phyloP scores from a whole-genome alignment of 2,113 vertebrate species.

The Xenopus borealis region DNA sequence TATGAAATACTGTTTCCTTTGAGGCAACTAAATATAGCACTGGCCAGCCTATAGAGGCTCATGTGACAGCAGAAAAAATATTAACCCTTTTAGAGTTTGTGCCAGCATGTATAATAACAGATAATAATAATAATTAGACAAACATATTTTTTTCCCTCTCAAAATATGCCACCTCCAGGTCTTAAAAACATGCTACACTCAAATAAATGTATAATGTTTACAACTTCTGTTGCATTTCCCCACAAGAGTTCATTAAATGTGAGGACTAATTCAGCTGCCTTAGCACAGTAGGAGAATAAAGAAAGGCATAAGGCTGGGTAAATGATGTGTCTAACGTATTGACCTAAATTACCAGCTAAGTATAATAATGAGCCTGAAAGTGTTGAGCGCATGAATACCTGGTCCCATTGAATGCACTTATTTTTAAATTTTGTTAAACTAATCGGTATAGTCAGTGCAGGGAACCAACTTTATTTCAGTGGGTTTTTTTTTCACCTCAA shows the following conservation, averaged over 20 bases:
- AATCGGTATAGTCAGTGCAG: conserved; percentile 2
- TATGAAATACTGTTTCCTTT: too few relatives aligned
- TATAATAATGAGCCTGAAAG: conserved; percentile 36
- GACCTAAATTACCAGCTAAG: conserved; percentile 41
- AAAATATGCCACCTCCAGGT: too few relatives aligned
- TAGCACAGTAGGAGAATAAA: conserved; percentile 27
- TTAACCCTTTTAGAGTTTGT: too few relatives aligned
- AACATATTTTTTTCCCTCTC: too few relatives aligned
- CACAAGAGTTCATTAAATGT: not conserved
- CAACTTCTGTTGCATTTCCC: too few relatives aligned
- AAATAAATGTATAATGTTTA: too few relatives aligned
- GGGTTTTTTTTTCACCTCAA: not conserved
- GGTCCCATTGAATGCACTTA: conserved; percentile 5
- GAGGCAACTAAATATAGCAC: too few relatives aligned
- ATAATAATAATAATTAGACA: too few relatives aligned
- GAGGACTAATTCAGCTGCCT: conserved; percentile 26
- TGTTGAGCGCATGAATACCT: conserved; percentile 8
- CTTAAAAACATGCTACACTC: too few relatives aligned
- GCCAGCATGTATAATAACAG: too few relatives aligned
- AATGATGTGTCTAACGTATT: conserved; percentile 42
- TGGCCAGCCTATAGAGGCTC: too few relatives aligned
- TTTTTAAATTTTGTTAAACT: conserved; percentile 16
- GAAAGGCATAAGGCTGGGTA: conserved; percentile 3
- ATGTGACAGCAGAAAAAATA: too few relatives aligned
- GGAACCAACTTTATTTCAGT: not conserved